Conservation (phyloP, 2,888 invertebrate genomes). For the Atethmia centrago region DNA sequence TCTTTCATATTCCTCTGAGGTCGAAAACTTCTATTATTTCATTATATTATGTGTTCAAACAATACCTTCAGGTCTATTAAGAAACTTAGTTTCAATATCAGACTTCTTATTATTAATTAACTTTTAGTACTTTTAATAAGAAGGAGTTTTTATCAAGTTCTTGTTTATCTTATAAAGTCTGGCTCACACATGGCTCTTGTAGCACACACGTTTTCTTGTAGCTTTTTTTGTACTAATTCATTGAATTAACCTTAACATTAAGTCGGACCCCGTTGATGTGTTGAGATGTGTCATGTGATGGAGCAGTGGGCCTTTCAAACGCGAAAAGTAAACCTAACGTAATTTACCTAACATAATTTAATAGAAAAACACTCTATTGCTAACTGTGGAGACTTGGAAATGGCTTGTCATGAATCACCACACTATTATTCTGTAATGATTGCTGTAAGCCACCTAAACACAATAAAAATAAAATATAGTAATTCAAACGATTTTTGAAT, state of each 20-base stretch:
- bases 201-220: neutral
- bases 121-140: neutral
- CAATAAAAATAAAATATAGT: too few relatives aligned
- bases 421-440: too few relatives aligned
- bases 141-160: neutral
- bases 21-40: conserved; percentile 30
- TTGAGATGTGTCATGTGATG: neutral
- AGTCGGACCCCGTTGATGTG: neutral
- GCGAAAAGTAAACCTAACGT: too few relatives aligned
- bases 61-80: neutral
- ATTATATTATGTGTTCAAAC: conserved; percentile 15
- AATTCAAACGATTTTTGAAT: too few relatives aligned
- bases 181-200: too few relatives aligned
- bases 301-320: too few relatives aligned
- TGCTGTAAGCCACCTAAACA: too few relatives aligned
- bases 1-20: conserved; percentile 8
- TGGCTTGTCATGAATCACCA: too few relatives aligned
- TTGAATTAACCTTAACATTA: neutral
- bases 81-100: neutral
- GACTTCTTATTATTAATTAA: conserved; percentile 10
- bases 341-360: too few relatives aligned
- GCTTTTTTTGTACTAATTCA: neutral
- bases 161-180: neutral
- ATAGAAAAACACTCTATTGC: too few relatives aligned
- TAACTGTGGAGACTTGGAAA: too few relatives aligned